Evolutionary conservation across 2,888 invertebrate species (phyloP).

Genomic region (Drosophila nigritarsus): DNA sequence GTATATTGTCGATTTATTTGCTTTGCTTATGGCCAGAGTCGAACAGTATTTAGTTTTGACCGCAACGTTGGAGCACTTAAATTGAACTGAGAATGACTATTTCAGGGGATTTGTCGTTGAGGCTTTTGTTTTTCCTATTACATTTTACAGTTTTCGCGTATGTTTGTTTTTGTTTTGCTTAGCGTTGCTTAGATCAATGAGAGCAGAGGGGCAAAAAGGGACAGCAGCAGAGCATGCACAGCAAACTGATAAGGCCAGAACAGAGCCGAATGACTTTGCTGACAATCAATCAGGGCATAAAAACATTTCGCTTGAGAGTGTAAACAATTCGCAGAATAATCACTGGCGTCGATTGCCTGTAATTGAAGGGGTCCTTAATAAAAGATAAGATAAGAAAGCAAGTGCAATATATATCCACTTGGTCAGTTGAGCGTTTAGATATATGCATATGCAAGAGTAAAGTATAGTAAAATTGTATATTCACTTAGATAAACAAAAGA

Average conservation of each 20-base stretch:
- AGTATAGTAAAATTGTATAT: not conserved
- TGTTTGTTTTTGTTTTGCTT: conserved; percentile 35
- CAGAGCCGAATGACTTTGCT: conserved; percentile 19
- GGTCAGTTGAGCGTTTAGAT: not conserved
- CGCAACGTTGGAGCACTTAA: conserved; percentile 32
- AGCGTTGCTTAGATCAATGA: conserved; percentile 26
- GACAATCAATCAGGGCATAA: conserved; percentile 55
- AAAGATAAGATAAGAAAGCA: not conserved
- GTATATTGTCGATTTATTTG: conserved; percentile 1
- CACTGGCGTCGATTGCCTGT: conserved; percentile 25
- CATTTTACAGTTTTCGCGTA: conserved; percentile 38
- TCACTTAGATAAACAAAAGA: not conserved
- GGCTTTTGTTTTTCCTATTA: conserved; percentile 42
- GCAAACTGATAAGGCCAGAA: conserved; percentile 45
- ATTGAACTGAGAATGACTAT: conserved; percentile 43
- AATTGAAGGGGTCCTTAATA: not conserved
- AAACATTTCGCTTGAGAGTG: conserved; percentile 48
- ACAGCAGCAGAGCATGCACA: conserved; percentile 13
- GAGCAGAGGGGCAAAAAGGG: conserved; percentile 15
- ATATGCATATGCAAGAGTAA: not conserved
- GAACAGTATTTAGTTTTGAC: conserved; percentile 35
- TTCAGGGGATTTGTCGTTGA: conserved; percentile 31
- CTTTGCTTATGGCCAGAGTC: not conserved
- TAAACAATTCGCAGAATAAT: conserved; percentile 46
- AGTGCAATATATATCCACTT: not conserved